Evolutionary conservation across 2,797 vertebrate species (phyloP), one percentile per base, ranked within the genome.

Genomic region (Girardinus metallicus): DNA sequence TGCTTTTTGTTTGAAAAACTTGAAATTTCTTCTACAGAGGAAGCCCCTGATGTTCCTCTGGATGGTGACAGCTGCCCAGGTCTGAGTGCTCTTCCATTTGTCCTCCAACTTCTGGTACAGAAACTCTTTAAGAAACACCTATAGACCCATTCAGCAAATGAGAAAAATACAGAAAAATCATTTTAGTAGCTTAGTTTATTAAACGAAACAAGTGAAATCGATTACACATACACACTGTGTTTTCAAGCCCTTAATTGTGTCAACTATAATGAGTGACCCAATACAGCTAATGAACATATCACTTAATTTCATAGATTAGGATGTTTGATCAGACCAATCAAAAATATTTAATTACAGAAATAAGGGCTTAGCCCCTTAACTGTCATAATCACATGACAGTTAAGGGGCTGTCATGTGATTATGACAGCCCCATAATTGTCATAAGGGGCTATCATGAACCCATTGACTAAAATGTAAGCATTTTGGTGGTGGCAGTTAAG

Each of bases 71-170:
- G 97, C 93, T 0, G 97, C 97, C 96, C 97, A 97, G 6, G 95
- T 96, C 87, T 96, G 95, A 34, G 95, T 97, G 92, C 92, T 96
- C 57, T 47, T 94, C 96, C 96, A 91, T 53, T 79, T 94, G 2
- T 93, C 95, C 87, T 98, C 97, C 82, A 99, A 94, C 79, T 90
- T 94, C 92, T 95, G 96, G 89, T 95, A 95, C 77, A 97, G 93
- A 2, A 78, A 78, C 90, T 97, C 97, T 92, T 94, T 98, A 86
- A 99, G 92, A 85, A 99, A 97, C 49, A 99, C 95, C 98, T 99
- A 26, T 41, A 26, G 34, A 43, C 9, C 64, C 64, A 68, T 68
- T 70, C 11, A 70, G 41, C 39, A 70, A 26, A 41, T 70, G 23
- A 70, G 39, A 70, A 70, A 41, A 70, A 41, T n/a, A 43, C 0